Conservation (phyloP, 2,797 vertebrate species). For the Triplophysa bombifrons region DNA sequence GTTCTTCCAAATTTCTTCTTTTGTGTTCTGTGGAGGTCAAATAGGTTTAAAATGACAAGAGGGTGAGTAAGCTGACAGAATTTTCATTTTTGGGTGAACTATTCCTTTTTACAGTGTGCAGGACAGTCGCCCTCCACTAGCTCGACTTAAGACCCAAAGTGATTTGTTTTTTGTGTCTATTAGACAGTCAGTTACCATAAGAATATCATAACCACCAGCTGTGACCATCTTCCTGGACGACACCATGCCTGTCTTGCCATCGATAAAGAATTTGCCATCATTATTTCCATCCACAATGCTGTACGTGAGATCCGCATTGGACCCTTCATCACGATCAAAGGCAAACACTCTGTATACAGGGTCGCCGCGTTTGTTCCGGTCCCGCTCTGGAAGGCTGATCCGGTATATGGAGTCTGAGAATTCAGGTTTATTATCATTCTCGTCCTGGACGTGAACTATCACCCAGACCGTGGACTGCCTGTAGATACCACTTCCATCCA, state of each 20-base stretch:
- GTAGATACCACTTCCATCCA: constrained; percentile 84
- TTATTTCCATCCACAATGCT: constrained; percentile 91
- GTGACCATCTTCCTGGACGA: constrained; percentile 90
- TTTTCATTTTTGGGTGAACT: too few relatives aligned
- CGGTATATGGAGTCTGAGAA: constrained; percentile 93
- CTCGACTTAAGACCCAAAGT: neutral
- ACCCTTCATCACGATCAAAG: constrained; percentile 86
- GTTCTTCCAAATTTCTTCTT: too few relatives aligned
- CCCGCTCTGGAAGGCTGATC: constrained; percentile 86
- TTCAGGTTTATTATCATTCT: constrained; percentile 94
- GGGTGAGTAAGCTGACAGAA: too few relatives aligned
- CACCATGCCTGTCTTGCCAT: constrained; percentile 90
- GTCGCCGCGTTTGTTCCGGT: constrained; percentile 82
- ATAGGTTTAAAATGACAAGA: too few relatives aligned
- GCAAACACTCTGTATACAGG: constrained; percentile 91
- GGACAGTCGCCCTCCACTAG: too few relatives aligned
- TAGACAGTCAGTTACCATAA: constrained; percentile 79
- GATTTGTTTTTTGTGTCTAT: neutral
- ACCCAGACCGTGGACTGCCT: constrained; percentile 88
- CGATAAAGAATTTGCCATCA: constrained; percentile 90
- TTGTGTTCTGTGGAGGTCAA: too few relatives aligned
- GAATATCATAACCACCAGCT: constrained; percentile 89
- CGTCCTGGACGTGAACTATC: constrained; percentile 91
- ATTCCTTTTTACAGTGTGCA: too few relatives aligned
- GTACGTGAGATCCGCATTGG: constrained; percentile 93